Percentiles rank a stretch among this genome's conserved stretches.
phyloP scores from a whole-genome alignment of 2,797 vertebrate genomes.

The Morelia viridis region DNA sequence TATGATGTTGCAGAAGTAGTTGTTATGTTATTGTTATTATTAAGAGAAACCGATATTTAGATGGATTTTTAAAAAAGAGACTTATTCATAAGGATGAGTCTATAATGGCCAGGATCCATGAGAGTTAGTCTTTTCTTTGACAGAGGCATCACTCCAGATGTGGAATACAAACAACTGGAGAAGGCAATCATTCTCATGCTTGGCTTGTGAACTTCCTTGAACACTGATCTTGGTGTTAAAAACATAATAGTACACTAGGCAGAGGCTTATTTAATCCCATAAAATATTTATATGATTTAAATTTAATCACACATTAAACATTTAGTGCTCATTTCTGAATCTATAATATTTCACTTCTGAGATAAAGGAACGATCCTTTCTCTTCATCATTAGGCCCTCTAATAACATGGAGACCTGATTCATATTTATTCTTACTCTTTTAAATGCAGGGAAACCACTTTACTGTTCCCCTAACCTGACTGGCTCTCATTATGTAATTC shows the following conservation, averaged over 20 bases:
- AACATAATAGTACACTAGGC: background rate
- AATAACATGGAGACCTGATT: background rate
- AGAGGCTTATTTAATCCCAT: background rate
- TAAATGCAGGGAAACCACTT: background rate
- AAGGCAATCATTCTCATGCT: background rate
- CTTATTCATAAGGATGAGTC: background rate
- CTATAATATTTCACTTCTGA: background rate
- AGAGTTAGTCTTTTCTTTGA: background rate
- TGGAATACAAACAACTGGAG: background rate
- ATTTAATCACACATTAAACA: background rate
- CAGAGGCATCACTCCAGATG: background rate
- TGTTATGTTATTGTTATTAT: background rate
- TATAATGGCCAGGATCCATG: background rate
- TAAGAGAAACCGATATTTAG: background rate
- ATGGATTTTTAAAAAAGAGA: background rate
- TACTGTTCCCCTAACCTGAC: background rate
- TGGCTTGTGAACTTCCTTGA: background rate
- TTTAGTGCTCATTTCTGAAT: background rate
- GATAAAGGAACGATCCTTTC: background rate
- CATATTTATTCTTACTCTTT: background rate
- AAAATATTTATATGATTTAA: background rate
- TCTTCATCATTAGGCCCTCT: background rate
- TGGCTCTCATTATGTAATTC: background rate
- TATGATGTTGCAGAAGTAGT: background rate
- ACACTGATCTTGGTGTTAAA: background rate